Evolutionary conservation across 2,113 vertebrate genomes (phyloP).

Genomic region (Sula dactylatra): DNA sequence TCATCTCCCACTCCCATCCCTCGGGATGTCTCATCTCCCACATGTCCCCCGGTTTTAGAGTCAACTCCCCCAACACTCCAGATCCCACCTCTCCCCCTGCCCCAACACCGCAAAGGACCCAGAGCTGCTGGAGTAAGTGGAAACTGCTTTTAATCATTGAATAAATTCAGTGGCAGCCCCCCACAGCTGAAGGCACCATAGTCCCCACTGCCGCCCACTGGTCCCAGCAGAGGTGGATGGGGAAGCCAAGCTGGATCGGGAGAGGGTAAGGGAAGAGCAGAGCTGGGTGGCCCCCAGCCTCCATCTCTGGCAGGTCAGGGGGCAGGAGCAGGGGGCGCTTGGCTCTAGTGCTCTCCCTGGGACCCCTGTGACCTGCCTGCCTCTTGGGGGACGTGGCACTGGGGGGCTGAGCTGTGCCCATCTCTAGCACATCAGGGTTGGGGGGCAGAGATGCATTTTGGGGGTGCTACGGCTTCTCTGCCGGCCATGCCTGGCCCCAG

Average conservation of each 20-base stretch:
- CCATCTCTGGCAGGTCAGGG: background rate
- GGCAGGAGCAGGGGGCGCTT: background rate
- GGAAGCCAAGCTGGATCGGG: constrained; percentile 43
- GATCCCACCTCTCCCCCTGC: background rate
- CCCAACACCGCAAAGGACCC: background rate
- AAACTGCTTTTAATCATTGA: constrained; percentile 65
- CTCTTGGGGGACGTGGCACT: background rate
- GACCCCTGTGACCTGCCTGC: background rate
- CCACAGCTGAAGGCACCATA: constrained; percentile 57
- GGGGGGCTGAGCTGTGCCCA: background rate
- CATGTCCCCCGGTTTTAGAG: background rate
- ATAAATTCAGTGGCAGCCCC: constrained; percentile 29
- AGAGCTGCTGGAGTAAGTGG: background rate
- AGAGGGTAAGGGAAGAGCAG: background rate
- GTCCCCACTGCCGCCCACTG: background rate
- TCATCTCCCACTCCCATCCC: background rate
- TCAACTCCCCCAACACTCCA: too few relatives aligned
- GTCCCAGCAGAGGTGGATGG: constrained; percentile 32
- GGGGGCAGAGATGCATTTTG: background rate
- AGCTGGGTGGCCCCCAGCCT: background rate
- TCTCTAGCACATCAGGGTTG: background rate
- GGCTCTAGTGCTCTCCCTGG: background rate
- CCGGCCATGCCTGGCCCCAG: background rate
- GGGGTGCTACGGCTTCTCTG: constrained; percentile 10
- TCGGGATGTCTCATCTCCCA: background rate